Base-by-base conservation (phyloP, 1,140 invertebrate genomes). In the Tenebrio molitor region DNA sequence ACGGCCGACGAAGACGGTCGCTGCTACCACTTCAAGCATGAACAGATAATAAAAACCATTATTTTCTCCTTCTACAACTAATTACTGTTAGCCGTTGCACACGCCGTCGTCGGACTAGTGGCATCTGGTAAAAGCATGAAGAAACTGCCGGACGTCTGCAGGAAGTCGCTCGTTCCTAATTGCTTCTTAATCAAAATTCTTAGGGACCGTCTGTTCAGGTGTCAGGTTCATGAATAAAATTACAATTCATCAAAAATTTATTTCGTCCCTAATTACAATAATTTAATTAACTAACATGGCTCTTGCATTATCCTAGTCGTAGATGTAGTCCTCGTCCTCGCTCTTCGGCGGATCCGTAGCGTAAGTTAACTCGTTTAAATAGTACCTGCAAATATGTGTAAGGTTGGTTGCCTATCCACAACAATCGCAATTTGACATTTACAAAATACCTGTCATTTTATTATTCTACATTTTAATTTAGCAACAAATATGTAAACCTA, bases 331-430 rank as follows among this genome's bases (percentile, higher is more conserved):
- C 3, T 83, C 82, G 19, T 84, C 82, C 73, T 85, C 12, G 50
- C 29, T 12, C 50, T 58, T 85, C 64, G 87, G 87, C 64, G 86
- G 86, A 78, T 88, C 87, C n/a, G 87, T 88, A 50, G 87, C 87
- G 75, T 88, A 88, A 6, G 87, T 88, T 41, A 88, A 80, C 74
- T 88, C 87, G 73, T 88, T 88, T 70, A 88, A 78, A 78, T 88
- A 88, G 80, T 86, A 88, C 87, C 87, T 85, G 78, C n/a, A 80
- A 79, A 73, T 29, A 50, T 67, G 1, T 53, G 12, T 62, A 68
- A 29, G 67, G 14, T 33, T 19, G 21, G 53, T 41, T 39, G 29
- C 3, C 63, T 34, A 19, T 34, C 34, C n/a, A n/a, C n/a, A n/a
- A n/a, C n/a, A n/a, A n/a, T n/a, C n/a, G n/a, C n/a, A n/a, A n/a